phyloP scores from a whole-genome alignment of 2,113 vertebrate genomes.

The Callopanchax toddi region DNA sequence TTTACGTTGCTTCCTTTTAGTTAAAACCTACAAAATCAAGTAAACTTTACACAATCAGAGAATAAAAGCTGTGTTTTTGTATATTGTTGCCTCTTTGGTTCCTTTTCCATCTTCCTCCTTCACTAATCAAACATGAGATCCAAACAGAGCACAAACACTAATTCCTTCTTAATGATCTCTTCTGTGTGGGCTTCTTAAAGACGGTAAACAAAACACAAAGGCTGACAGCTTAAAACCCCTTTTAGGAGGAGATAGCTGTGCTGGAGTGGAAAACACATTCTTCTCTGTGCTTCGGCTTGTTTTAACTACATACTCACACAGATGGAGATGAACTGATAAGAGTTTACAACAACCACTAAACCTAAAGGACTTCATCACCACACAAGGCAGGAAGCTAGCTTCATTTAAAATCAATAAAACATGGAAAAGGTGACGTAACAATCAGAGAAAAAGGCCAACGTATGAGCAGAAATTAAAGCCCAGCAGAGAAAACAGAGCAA shows the following conservation, averaged over 20 bases:
- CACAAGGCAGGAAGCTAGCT: background rate
- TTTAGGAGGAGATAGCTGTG: background rate
- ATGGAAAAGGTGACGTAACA: background rate
- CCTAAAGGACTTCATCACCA: too few relatives aligned
- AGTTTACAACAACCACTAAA: background rate
- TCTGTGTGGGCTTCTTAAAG: too few relatives aligned
- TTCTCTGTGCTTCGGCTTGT: background rate
- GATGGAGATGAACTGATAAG: background rate
- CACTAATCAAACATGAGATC: too few relatives aligned
- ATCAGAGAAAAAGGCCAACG: constrained; percentile 4
- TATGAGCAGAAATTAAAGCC: constrained; percentile 11
- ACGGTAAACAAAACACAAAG: constrained; percentile 28
- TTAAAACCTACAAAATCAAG: too few relatives aligned
- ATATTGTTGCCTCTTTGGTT: too few relatives aligned
- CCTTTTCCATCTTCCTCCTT: too few relatives aligned
- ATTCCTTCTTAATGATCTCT: too few relatives aligned
- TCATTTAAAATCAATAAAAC: background rate
- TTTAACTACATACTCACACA: constrained; percentile 2
- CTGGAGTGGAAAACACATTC: constrained; percentile 11
- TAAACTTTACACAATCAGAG: too few relatives aligned
- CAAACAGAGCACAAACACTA: too few relatives aligned
- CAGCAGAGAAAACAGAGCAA: constrained; percentile 39
- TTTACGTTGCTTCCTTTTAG: too few relatives aligned
- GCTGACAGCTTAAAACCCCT: constrained; percentile 37
- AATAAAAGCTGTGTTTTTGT: too few relatives aligned